Conservation (phyloP, 2,113 vertebrate genomes). For the Microcebus murinus region DNA sequence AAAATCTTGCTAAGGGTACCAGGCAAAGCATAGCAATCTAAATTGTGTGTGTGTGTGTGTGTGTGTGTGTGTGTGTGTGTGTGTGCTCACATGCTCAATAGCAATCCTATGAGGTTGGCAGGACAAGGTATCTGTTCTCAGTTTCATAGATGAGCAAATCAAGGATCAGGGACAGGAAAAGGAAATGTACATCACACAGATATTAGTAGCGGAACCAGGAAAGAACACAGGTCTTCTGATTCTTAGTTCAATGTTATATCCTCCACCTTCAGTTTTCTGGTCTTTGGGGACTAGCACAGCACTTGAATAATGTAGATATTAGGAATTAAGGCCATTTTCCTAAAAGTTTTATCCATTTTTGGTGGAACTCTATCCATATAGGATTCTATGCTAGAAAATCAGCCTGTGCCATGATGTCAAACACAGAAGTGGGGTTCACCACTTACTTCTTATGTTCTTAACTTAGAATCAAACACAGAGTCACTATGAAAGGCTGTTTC, state of each 20-base stretch:
- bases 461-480: neutral
- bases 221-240: neutral
- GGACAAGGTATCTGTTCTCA: neutral
- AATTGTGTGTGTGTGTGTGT: neutral
- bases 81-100: neutral
- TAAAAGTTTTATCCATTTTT: neutral
- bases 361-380: neutral
- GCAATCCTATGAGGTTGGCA: neutral
- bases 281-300: neutral
- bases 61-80: neutral
- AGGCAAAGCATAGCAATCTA: neutral
- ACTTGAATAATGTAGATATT: neutral
- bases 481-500: neutral
- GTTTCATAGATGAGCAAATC: neutral
- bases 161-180: neutral
- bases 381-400: neutral
- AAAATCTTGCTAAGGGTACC: neutral
- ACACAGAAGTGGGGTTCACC: neutral
- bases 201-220: neutral
- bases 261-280: neutral
- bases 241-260: neutral
- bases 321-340: neutral
- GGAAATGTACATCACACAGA: fast-evolving
- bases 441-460: neutral
- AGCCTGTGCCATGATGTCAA: neutral